phyloP scores from a whole-genome alignment of 2,888 invertebrate genomes.

The Synergus japonicus region DNA sequence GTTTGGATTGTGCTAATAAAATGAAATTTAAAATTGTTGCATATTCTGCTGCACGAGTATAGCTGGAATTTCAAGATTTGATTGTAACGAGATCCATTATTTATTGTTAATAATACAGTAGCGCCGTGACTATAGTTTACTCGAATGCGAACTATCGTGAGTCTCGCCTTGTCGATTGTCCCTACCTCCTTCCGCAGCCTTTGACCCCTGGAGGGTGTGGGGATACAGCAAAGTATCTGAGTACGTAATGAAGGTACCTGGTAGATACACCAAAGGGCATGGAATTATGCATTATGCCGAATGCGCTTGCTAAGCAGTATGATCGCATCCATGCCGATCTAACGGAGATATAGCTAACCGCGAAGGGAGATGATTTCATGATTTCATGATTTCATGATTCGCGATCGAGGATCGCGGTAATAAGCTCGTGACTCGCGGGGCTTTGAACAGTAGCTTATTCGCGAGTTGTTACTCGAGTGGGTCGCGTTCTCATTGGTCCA shows the following conservation, averaged over 20 bases:
- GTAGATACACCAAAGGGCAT: conserved; percentile 26
- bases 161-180: conserved; percentile 21
- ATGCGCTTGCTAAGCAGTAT: conserved; percentile 67
- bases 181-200: background rate
- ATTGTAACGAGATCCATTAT: conserved; percentile 16
- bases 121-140: conserved; percentile 29
- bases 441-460: conserved; percentile 71
- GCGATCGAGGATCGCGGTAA: conserved; percentile 66
- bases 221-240: conserved; percentile 18
- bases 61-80: background rate
- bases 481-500: conserved; percentile 36
- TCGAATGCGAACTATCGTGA: conserved; percentile 37
- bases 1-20: too few relatives aligned
- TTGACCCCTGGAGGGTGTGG: conserved; percentile 30
- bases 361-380: conserved; percentile 64
- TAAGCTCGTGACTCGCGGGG: conserved; percentile 65
- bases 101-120: conserved; percentile 38
- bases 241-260: conserved; percentile 35
- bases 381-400: conserved; percentile 65
- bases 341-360: conserved; percentile 42
- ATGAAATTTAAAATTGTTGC: background rate
- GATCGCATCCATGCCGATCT: conserved; percentile 57
- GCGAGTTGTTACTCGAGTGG: conserved; percentile 56
- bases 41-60: background rate
- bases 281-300: conserved; percentile 63